Conservation (phyloP, 2,888 invertebrate species). For the Drepana falcataria region DNA sequence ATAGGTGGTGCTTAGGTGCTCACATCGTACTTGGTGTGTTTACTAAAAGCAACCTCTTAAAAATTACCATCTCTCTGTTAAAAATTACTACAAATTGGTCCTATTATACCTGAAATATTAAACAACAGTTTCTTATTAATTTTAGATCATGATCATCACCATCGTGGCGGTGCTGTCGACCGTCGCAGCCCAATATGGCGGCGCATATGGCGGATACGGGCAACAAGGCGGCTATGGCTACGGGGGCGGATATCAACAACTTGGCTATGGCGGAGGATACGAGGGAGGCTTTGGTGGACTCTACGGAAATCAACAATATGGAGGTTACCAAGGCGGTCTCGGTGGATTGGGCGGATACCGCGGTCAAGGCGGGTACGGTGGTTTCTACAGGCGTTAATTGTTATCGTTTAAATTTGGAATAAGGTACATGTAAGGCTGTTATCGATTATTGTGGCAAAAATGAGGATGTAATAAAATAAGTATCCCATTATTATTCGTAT, state of each 20-base stretch:
- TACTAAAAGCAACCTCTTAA: no score
- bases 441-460: no score
- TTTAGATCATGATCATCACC: background rate
- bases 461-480: no score
- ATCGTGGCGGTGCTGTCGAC: background rate
- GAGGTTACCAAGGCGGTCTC: background rate
- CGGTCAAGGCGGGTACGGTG: background rate
- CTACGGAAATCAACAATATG: no score
- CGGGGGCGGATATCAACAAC: background rate
- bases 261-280: conserved; percentile 4
- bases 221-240: background rate
- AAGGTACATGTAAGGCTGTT: no score
- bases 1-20: no score
- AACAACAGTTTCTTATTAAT: background rate
- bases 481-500: no score
- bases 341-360: background rate
- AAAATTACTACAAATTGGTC: no score
- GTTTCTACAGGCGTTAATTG: conserved; percentile 11
- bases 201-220: background rate
- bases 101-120: no score
- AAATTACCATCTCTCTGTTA: no score
- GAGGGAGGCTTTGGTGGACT: background rate
- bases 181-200: conserved; percentile 1
- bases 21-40: no score
- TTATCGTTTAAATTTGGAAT: background rate